phyloP scores from a whole-genome alignment of 2,797 vertebrate genomes.

The Knipowitschia caucasica region DNA sequence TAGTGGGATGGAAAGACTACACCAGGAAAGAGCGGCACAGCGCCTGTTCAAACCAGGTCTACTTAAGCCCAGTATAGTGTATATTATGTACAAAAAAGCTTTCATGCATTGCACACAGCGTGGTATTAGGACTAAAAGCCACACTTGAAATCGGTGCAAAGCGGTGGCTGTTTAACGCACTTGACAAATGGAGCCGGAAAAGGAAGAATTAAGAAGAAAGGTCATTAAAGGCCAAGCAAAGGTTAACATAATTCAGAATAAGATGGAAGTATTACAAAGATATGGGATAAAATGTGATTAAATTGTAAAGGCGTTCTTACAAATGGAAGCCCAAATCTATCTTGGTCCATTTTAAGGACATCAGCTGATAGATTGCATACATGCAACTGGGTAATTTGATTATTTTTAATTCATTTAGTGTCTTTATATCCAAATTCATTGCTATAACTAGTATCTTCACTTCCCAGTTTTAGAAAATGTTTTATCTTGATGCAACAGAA shows the following conservation, averaged over 20 bases:
- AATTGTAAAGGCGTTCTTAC: constrained; percentile 32
- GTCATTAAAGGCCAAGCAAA: constrained; percentile 19
- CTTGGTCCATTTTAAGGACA: too few relatives aligned
- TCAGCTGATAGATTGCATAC: too few relatives aligned
- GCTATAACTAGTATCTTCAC: too few relatives aligned
- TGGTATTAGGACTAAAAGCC: constrained; percentile 19
- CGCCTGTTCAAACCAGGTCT: constrained; percentile 69
- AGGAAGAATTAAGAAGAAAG: constrained; percentile 19
- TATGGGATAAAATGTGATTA: not conserved
- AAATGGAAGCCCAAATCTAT: constrained; percentile 86
- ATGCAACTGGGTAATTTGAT: too few relatives aligned
- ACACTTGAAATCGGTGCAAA: constrained; percentile 13
- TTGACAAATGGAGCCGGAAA: constrained; percentile 34
- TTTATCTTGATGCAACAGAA: too few relatives aligned
- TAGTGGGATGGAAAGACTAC: constrained; percentile 72
- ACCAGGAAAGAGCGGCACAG: constrained; percentile 66
- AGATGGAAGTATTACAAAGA: constrained; percentile 31
- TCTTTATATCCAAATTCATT: too few relatives aligned
- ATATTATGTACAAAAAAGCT: constrained; percentile 27
- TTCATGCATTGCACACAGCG: constrained; percentile 26
- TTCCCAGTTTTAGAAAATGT: too few relatives aligned
- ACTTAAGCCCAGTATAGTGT: constrained; percentile 49
- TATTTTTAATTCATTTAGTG: too few relatives aligned
- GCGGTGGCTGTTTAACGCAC: constrained; percentile 41
- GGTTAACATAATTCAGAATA: constrained; percentile 47